phyloP scores from a whole-genome alignment of 1,140 invertebrate genomes.

The Pteromalus puparum region DNA sequence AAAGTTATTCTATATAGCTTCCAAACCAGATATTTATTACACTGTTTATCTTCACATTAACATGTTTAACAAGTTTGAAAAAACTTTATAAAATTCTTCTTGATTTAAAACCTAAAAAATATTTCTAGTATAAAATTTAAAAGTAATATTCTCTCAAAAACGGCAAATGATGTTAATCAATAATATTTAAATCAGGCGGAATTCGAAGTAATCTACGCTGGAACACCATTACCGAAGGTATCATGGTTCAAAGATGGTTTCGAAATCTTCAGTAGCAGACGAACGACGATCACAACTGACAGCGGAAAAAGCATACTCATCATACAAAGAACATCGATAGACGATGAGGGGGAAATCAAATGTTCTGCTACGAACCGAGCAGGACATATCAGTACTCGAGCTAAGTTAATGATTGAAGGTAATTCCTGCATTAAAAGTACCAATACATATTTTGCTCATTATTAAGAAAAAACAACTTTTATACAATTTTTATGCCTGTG shows the following conservation, averaged over 20 bases:
- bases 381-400: constrained; percentile 86
- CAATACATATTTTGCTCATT: background rate
- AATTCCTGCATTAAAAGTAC: background rate
- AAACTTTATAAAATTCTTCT: background rate
- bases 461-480: background rate
- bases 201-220: constrained; percentile 88
- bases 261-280: constrained; percentile 88
- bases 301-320: constrained; percentile 86
- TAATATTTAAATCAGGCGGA: constrained; percentile 76
- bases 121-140: no score
- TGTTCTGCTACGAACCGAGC: constrained; percentile 90
- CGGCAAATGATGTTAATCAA: background rate
- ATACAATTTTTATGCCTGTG: no score
- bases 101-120: background rate
- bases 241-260: constrained; percentile 96
- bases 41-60: no score
- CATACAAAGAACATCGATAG: constrained; percentile 86
- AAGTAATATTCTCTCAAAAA: no score
- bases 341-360: constrained; percentile 91
- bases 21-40: no score
- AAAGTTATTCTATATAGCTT: no score
- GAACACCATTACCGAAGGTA: constrained; percentile 89
- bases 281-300: constrained; percentile 86
- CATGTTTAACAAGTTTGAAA: background rate
- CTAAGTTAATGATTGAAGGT: constrained; percentile 84